These are phyloP conservation scores for Sinosuthora webbiana DNA, from an alignment of 2,113 vertebrate genomes.

Conservation along the genomic window DNA sequence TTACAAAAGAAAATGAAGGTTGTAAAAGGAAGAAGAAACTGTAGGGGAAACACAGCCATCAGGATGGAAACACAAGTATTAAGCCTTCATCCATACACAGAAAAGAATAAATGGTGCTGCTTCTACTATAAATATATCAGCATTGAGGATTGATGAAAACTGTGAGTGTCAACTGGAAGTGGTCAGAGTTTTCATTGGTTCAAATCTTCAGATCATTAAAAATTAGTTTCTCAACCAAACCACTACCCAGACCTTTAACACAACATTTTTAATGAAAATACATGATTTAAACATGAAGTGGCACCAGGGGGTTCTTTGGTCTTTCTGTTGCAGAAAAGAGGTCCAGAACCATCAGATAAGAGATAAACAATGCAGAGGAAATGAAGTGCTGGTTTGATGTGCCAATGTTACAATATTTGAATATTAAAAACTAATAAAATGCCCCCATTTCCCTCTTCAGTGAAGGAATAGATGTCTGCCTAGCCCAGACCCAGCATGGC, in stretches of 20 bases:
- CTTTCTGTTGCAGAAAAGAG: not conserved
- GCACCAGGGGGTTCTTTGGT: not conserved
- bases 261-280: not conserved
- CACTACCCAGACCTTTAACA: not conserved
- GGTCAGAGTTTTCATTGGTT: not conserved
- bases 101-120: not conserved
- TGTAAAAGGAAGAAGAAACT: not conserved
- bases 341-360: not conserved
- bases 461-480: not conserved
- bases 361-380: not conserved
- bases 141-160: not conserved
- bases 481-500: not conserved
- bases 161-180: not conserved
- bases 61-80: not conserved
- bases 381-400: not conserved
- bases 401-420: not conserved
- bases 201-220: not conserved
- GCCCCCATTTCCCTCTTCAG: not conserved
- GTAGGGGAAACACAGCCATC: not conserved
- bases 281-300: rapidly evolving
- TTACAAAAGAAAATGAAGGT: not conserved
- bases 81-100: not conserved
- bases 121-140: not conserved
- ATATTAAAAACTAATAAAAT: not conserved
- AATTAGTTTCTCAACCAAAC: not conserved